Percentiles rank a stretch among this genome's conserved stretches.
Evolutionary conservation across 2,888 invertebrate species (phyloP).

Genomic region (Colostygia pectinataria): DNA sequence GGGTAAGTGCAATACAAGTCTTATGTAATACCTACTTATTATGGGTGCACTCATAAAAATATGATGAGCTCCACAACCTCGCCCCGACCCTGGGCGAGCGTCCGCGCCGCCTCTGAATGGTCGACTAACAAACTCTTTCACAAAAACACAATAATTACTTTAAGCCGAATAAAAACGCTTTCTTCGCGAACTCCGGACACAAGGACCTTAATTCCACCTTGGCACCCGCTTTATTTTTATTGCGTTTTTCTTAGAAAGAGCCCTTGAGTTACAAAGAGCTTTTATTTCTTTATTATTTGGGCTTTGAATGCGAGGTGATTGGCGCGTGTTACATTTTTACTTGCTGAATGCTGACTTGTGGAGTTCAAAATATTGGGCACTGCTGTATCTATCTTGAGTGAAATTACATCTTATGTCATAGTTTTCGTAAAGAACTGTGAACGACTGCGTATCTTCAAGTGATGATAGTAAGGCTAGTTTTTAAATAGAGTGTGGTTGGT

Average conservation of each 20-base stretch:
- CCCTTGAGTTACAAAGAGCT: conserved; percentile 26
- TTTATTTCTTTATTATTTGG: conserved; percentile 34
- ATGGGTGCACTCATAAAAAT: background rate
- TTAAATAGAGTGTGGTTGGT: no score
- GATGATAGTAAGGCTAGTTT: no score
- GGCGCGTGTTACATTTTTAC: conserved; percentile 8
- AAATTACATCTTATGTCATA: no score
- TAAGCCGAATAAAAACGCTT: conserved; percentile 79
- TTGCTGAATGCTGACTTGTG: background rate
- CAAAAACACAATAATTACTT: conserved; percentile 83
- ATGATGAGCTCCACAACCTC: conserved; percentile 10
- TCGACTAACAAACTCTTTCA: conserved; percentile 82
- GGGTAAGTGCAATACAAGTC: no score
- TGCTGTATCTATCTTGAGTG: no score
- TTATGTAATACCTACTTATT: no score
- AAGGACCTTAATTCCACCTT: conserved; percentile 75
- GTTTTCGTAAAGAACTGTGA: no score
- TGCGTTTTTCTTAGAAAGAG: conserved; percentile 29
- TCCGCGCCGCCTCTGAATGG: conserved; percentile 73
- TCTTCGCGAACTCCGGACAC: conserved; percentile 58
- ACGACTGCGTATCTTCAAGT: no score
- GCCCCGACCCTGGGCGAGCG: conserved; percentile 58
- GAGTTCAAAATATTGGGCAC: background rate
- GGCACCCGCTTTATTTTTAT: conserved; percentile 52
- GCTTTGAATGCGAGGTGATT: conserved; percentile 21